Conservation (phyloP, 2,113 vertebrate species). For the Arizona elegans region DNA sequence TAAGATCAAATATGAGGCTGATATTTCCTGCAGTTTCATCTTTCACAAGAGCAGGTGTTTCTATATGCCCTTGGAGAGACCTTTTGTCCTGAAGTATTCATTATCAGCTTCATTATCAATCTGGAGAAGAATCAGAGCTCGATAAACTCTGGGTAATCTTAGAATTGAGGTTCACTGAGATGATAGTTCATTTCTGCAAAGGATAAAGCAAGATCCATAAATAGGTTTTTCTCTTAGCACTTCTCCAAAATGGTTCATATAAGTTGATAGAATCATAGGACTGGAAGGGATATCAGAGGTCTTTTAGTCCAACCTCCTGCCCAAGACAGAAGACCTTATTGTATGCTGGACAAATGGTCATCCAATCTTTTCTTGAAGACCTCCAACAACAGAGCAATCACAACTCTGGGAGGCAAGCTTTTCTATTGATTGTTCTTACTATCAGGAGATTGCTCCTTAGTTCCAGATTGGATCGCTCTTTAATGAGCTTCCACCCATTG, state of each 20-base stretch:
- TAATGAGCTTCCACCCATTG: not conserved
- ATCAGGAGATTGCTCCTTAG: too few species aligned
- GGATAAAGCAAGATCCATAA: not conserved
- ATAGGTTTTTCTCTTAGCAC: not conserved
- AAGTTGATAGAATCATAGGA: not conserved
- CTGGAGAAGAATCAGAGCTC: not conserved
- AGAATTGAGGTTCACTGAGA: not conserved
- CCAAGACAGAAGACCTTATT: too few species aligned
- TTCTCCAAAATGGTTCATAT: not conserved
- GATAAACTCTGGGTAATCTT: not conserved
- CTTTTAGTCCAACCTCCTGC: not conserved
- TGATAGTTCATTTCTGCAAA: not conserved
- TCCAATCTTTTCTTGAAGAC: not conserved
- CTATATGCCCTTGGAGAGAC: not conserved
- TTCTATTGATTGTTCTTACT: too few species aligned
- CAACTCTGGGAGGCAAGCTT: not conserved
- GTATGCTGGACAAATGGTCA: too few species aligned
- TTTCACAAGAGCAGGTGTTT: not conserved
- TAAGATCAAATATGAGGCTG: not conserved
- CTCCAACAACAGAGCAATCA: not conserved
- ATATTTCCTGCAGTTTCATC: not conserved
- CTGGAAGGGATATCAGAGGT: not conserved
- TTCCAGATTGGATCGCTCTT: not conserved
- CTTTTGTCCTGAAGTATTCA: fast-evolving
- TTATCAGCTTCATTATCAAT: conserved; percentile 8